Evolutionary conservation across 2,888 invertebrate species (phyloP).

Genomic region (Bimastos eiseni): DNA sequence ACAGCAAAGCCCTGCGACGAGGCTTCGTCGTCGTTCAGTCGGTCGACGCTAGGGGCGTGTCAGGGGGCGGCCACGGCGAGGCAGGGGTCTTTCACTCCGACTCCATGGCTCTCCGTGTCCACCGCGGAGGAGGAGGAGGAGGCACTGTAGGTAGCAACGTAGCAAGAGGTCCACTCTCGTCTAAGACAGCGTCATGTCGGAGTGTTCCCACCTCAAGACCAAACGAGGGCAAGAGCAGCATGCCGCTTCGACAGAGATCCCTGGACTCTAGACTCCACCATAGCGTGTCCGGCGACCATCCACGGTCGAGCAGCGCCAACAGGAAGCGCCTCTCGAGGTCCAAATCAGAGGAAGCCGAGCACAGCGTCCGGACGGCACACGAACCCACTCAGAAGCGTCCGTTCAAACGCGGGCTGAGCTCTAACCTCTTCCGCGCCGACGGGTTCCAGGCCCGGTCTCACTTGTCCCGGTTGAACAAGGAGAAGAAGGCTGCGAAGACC

Average conservation of each 20-base stretch:
- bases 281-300: not conserved
- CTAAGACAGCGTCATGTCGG: not conserved
- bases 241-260: not conserved
- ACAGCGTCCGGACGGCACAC: not conserved
- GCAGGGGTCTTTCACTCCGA: not conserved
- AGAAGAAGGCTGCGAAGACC: slow-evolving; percentile 95
- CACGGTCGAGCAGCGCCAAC: not conserved
- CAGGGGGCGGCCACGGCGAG: slow-evolving; percentile 34
- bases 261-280: not conserved
- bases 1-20: slow-evolving; percentile 53
- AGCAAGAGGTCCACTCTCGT: not conserved
- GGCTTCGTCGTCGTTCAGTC: slow-evolving; percentile 51
- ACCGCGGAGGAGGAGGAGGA: slow-evolving; percentile 70
- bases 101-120: slow-evolving; percentile 79
- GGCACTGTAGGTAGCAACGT: too few relatives aligned
- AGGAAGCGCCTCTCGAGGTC: not conserved
- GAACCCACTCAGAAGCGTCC: not conserved
- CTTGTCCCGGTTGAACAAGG: slow-evolving; percentile 57
- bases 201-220: not conserved
- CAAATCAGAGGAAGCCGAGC: not conserved
- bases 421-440: not conserved
- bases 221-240: not conserved
- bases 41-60: not conserved
- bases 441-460: not conserved
- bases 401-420: not conserved